phyloP scores from a whole-genome alignment of 2,888 invertebrate genomes.

The Sminthurinus aureus region DNA sequence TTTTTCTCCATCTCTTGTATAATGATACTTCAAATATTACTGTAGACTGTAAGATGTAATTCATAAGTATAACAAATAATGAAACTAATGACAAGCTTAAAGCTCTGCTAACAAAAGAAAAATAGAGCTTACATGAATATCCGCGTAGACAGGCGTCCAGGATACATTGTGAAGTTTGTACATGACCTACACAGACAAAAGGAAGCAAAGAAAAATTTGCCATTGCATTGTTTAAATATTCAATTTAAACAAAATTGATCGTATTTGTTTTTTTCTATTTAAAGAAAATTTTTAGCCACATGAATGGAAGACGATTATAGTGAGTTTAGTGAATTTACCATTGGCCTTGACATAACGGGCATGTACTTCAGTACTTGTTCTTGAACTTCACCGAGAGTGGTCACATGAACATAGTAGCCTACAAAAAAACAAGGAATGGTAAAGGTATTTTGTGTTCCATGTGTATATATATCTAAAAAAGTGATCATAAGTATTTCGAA shows the following conservation, averaged over 20 bases:
- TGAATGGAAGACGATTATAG: neutral
- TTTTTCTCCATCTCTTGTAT: neutral
- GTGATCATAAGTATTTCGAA: too few species aligned
- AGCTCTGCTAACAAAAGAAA: neutral
- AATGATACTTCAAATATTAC: neutral
- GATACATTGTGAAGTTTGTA: conserved; percentile 79
- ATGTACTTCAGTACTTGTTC: conserved; percentile 98
- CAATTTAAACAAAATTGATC: too few species aligned
- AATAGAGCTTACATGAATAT: conserved; percentile 80
- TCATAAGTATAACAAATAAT: too few species aligned
- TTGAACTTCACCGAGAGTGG: conserved; percentile 95
- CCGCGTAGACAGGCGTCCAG: conserved; percentile 97
- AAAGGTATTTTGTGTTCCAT: neutral
- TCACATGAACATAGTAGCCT: conserved; percentile 96
- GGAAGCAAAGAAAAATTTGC: too few species aligned
- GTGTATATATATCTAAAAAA: too few species aligned
- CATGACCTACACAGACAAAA: conserved; percentile 29
- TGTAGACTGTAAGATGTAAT: too few species aligned
- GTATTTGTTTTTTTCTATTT: too few species aligned
- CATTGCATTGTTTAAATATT: too few species aligned
- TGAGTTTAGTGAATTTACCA: conserved; percentile 70
- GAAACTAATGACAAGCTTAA: too few species aligned
- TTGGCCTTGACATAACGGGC: conserved; percentile 93
- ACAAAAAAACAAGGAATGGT: conserved; percentile 46
- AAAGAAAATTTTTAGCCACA: neutral